A percentile compares a stretch with the other conserved stretches of the same genome.
Evolutionary conservation across 2,888 invertebrate genomes (phyloP).

Genomic region (Reticulitermes lucifugus): DNA sequence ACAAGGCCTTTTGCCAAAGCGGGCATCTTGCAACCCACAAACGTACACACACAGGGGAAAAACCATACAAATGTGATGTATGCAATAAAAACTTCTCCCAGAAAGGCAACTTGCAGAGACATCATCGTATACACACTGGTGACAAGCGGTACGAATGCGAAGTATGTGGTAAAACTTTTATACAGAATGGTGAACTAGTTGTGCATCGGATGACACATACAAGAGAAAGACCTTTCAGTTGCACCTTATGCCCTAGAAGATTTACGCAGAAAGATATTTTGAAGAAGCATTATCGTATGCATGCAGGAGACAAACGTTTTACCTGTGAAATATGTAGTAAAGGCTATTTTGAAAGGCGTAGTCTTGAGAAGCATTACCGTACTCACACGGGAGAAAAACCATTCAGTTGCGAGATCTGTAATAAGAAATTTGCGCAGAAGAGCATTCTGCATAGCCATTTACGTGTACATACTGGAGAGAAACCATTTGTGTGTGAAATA

Average conservation of each 20-base stretch:
- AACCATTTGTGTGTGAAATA: background rate
- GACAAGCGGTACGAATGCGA: conserved; percentile 30
- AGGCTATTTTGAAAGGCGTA: background rate
- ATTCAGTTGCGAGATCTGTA: background rate
- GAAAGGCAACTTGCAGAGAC: conserved; percentile 24
- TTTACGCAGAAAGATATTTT: background rate
- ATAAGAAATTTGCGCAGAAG: background rate
- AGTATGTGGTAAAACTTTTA: conserved; percentile 33
- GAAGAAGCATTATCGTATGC: conserved; percentile 13
- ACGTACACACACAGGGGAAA: conserved; percentile 41
- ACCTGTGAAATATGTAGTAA: background rate
- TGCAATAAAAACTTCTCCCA: conserved; percentile 37
- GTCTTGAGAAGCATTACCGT: background rate
- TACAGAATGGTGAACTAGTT: conserved; percentile 19
- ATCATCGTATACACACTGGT: conserved; percentile 34
- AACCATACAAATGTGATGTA: conserved; percentile 37
- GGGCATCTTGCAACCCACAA: conserved; percentile 25
- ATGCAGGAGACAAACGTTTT: background rate
- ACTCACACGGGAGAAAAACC: conserved; percentile 20
- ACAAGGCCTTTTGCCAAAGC: conserved; percentile 24
- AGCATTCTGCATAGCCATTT: background rate
- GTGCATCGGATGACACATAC: conserved; percentile 24
- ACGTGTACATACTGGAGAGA: background rate
- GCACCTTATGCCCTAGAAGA: background rate
- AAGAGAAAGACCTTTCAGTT: background rate